Evolutionary conservation across 2,797 vertebrate genomes (phyloP).

Genomic region (Pangasius krempfi): DNA sequence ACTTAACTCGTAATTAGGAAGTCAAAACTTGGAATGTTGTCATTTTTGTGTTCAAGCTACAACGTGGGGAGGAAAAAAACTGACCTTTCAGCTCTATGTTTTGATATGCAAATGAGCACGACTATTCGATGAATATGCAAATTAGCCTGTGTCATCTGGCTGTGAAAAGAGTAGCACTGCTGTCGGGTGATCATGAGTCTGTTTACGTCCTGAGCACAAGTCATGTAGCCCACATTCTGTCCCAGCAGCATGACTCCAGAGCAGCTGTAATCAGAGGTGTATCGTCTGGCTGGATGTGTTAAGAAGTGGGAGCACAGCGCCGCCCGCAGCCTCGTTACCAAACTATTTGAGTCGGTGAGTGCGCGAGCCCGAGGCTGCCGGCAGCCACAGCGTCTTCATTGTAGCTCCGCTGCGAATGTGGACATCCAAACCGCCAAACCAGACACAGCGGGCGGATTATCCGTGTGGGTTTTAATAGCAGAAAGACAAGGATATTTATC

Average conservation of each 20-base stretch:
- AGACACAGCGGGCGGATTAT: constrained; percentile 42
- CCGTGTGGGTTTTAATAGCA: constrained; percentile 30
- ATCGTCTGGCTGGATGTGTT: neutral
- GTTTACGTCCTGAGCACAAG: neutral
- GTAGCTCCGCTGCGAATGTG: constrained; percentile 61
- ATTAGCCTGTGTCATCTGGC: neutral
- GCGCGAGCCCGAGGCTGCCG: constrained; percentile 64
- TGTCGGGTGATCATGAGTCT: too few species aligned
- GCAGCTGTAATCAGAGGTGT: neutral
- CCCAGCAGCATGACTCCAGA: neutral
- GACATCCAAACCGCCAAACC: constrained; percentile 58
- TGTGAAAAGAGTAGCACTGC: too few species aligned
- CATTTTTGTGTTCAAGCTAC: neutral
- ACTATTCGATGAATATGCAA: neutral
- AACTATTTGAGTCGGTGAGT: constrained; percentile 67
- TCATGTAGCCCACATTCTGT: neutral
- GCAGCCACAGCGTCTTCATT: constrained; percentile 61
- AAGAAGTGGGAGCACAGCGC: constrained; percentile 11
- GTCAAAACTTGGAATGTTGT: neutral
- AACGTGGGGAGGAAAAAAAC: too few species aligned
- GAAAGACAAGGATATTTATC: constrained; percentile 63
- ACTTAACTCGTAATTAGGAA: neutral
- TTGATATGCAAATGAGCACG: neutral
- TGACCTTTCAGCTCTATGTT: neutral
- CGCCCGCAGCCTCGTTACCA: constrained; percentile 43